These are phyloP conservation scores for Mesorhabditis spiculigera DNA, from an alignment of 2,888 invertebrate species.

Conservation along the genomic window DNA sequence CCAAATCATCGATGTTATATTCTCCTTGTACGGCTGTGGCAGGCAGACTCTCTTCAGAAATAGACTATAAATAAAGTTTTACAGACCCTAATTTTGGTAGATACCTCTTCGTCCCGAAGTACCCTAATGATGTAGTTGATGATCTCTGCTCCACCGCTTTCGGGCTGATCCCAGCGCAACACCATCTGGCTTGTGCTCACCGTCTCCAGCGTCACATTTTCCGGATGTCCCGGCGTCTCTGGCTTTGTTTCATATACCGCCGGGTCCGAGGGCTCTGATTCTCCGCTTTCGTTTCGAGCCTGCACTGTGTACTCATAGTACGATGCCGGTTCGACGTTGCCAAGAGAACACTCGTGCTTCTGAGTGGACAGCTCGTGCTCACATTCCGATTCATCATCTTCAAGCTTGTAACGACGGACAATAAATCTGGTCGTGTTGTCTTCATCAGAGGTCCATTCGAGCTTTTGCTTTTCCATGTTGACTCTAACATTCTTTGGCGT, in stretches of 20 bases:
- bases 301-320: constrained; percentile 62
- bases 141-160: constrained; percentile 74
- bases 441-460: not conserved
- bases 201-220: constrained; percentile 21
- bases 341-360: not conserved
- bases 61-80: too few species aligned
- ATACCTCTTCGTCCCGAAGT: constrained; percentile 6
- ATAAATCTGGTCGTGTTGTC: not conserved
- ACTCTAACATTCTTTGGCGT: constrained; percentile 15
- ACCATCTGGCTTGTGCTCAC: constrained; percentile 74
- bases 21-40: constrained; percentile 64
- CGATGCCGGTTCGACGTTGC: not conserved
- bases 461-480: constrained; percentile 9
- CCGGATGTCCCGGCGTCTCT: constrained; percentile 37
- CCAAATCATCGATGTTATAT: constrained; percentile 70
- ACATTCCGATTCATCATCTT: not conserved
- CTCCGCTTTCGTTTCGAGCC: constrained; percentile 59
- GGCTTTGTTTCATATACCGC: constrained; percentile 21
- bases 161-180: constrained; percentile 73
- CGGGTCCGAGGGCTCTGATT: constrained; percentile 8
- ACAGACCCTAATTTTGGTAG: too few species aligned
- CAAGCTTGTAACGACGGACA: not conserved
- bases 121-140: constrained; percentile 66
- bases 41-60: not conserved
- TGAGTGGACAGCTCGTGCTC: not conserved